These are phyloP conservation scores for Cerastoderma edule DNA, from an alignment of 2,888 invertebrate genomes.

Conservation along the genomic window DNA sequence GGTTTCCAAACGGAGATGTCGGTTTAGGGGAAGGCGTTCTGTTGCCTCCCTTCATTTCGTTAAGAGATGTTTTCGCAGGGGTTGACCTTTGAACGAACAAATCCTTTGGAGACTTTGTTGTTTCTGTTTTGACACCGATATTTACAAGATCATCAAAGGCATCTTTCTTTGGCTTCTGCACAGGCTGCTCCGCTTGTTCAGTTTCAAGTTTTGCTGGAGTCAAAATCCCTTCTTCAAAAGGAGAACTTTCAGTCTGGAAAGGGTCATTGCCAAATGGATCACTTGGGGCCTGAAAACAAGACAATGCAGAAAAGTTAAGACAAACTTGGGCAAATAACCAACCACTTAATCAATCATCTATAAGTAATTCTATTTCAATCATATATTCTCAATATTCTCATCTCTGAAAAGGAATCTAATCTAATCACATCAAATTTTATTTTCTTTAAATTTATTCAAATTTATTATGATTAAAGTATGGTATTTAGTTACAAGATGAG, in stretches of 20 bases:
- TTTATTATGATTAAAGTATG: no score
- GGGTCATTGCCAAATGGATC: slow-evolving; percentile 69
- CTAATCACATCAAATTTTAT: no score
- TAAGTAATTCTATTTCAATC: no score
- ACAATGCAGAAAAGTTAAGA: neutral
- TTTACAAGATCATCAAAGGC: slow-evolving; percentile 72
- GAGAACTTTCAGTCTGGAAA: slow-evolving; percentile 34
- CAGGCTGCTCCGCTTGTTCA: slow-evolving; percentile 30
- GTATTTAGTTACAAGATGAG: no score
- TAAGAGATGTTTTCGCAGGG: slow-evolving; percentile 71
- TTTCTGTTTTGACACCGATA: slow-evolving; percentile 57
- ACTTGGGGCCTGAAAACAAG: slow-evolving; percentile 51
- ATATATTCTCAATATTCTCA: no score
- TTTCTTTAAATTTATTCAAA: no score
- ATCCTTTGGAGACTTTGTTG: slow-evolving; percentile 68
- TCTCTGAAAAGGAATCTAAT: no score
- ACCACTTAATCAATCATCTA: no score
- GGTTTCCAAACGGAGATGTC: slow-evolving; percentile 49
- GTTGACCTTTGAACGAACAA: slow-evolving; percentile 69
- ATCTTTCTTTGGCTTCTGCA: slow-evolving; percentile 46
- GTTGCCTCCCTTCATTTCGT: slow-evolving; percentile 64
- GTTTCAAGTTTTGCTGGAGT: slow-evolving; percentile 52
- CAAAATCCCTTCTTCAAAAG: slow-evolving; percentile 56
- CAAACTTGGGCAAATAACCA: neutral
- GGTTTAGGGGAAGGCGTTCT: slow-evolving; percentile 46